A percentile compares a stretch with the other conserved stretches of the same genome.
These are phyloP conservation scores for Holothuria leucospilota DNA, from an alignment of 53 echinoderm and acorn worm genomes.

Conservation along the genomic window DNA sequence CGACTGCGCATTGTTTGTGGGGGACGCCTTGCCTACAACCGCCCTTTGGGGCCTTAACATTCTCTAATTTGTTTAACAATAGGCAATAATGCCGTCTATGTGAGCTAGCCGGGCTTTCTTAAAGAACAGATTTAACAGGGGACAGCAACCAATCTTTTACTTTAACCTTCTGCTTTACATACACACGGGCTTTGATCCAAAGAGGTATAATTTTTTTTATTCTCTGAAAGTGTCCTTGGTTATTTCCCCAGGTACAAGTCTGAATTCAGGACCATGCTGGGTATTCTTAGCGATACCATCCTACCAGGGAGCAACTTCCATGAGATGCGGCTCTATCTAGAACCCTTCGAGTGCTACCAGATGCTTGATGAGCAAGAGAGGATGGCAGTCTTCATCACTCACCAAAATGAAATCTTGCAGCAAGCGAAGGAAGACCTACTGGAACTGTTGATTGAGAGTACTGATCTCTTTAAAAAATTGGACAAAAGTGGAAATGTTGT, in stretches of 20 bases:
- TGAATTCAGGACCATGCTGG: conserved; percentile 81
- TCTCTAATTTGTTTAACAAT: too few relatives aligned
- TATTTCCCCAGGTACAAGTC: conserved; percentile 68
- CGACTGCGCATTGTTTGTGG: too few relatives aligned
- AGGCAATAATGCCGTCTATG: too few relatives aligned
- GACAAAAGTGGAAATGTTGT: conserved; percentile 35
- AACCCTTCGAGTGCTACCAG: conserved; percentile 68
- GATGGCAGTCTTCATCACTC: conserved; percentile 75
- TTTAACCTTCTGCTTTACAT: too few relatives aligned
- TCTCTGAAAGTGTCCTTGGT: background rate
- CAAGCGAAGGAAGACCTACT: conserved; percentile 66
- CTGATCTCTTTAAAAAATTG: conserved; percentile 22
- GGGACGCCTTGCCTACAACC: too few relatives aligned
- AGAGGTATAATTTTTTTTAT: too few relatives aligned
- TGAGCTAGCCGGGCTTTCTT: too few relatives aligned
- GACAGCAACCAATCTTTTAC: too few relatives aligned
- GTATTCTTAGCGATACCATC: conserved; percentile 20
- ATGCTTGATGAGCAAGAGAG: conserved; percentile 72
- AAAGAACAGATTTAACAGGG: too few relatives aligned
- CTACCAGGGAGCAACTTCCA: conserved; percentile 74
- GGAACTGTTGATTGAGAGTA: conserved; percentile 72
- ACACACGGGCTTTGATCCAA: background rate
- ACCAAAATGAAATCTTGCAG: conserved; percentile 78
- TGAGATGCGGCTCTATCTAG: conserved; percentile 56
- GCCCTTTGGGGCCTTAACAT: too few relatives aligned